These are phyloP conservation scores for Mastacembelus armatus DNA, from an alignment of 2,797 vertebrate genomes.

Conservation along the genomic window DNA sequence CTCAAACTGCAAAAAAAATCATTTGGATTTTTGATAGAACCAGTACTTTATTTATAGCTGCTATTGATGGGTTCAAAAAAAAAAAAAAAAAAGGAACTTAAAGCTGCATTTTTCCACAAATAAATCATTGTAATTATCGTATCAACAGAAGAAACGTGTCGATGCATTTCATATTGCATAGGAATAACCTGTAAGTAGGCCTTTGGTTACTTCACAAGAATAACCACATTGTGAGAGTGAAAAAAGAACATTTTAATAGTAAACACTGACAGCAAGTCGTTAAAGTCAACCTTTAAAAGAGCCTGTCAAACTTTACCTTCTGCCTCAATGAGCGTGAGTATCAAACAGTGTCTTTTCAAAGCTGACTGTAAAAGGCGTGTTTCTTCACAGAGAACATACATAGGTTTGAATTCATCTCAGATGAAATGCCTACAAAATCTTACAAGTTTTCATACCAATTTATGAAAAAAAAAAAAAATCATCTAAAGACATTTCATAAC, in stretches of 20 bases:
- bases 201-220: background rate
- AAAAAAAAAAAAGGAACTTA: too few relatives aligned
- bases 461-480: background rate
- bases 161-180: slow-evolving; percentile 19
- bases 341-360: background rate
- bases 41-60: background rate
- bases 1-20: background rate
- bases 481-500: background rate
- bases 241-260: background rate
- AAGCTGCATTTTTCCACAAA: slow-evolving; percentile 2
- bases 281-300: too few relatives aligned
- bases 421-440: too few relatives aligned
- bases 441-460: background rate
- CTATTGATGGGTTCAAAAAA: too few relatives aligned
- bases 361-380: too few relatives aligned
- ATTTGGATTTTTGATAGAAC: background rate
- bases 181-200: background rate
- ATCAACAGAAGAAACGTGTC: slow-evolving; percentile 14
- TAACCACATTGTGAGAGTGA: background rate
- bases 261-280: background rate
- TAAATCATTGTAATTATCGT: slow-evolving; percentile 4
- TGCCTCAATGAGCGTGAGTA: background rate
- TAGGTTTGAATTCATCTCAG: too few relatives aligned
- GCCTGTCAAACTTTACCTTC: background rate
- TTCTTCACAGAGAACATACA: too few relatives aligned